A percentile compares a stretch with the other conserved stretches of the same genome.
Conservation (phyloP, 2,113 vertebrate species). For the Apteryx mantelli region DNA sequence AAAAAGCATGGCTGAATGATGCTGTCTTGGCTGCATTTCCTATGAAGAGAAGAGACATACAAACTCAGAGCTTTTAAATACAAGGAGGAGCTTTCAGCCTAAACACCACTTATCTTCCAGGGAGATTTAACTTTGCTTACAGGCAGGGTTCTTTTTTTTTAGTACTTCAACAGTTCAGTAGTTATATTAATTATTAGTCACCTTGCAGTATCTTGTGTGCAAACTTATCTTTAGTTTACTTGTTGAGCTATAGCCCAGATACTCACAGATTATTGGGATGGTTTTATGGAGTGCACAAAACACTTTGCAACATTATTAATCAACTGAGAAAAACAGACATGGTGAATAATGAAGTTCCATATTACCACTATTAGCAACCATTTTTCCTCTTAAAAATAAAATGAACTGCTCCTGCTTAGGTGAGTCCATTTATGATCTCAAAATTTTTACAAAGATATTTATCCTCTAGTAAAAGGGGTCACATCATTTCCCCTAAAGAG, state of each 20-base stretch:
- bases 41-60: neutral
- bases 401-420: neutral
- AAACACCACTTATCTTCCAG: neutral
- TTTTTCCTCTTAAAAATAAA: constrained; percentile 30
- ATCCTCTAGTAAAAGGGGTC: neutral
- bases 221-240: neutral
- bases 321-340: neutral
- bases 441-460: neutral
- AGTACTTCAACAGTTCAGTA: neutral
- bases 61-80: neutral
- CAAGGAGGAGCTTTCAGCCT: neutral
- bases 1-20: constrained; percentile 26
- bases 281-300: constrained; percentile 15
- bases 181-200: constrained; percentile 15
- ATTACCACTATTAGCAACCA: neutral
- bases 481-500: neutral
- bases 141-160: neutral
- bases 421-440: neutral
- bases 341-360: constrained; percentile 18
- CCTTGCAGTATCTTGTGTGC: neutral
- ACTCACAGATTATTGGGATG: neutral
- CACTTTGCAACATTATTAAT: constrained; percentile 13
- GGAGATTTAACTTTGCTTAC: neutral
- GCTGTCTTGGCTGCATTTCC: neutral
- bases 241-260: neutral